Base-by-base conservation (phyloP, 2,797 vertebrate species). In the Poeciliopsis paucimaculata region DNA sequence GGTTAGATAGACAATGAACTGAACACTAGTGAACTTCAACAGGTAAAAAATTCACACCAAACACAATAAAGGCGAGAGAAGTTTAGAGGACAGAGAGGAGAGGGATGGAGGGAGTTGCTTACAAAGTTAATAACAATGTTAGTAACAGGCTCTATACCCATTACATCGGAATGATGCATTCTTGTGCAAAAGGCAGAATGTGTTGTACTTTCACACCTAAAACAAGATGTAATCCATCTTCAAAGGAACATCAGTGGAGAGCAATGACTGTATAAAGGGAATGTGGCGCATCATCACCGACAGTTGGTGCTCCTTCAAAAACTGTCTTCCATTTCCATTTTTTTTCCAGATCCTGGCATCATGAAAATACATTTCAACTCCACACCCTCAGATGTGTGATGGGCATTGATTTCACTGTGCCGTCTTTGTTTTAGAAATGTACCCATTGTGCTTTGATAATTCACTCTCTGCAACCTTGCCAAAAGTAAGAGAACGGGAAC, bases 141-240 rank as follows among this genome's bases (percentile, higher is more conserved):
- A 60, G 78, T 83, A 85, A 74, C 79, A 70, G 70, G 72, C 77
- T 73, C 83, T 73, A 79, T 81, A 81, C 84, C 77, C 47, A 88
- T 88, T 89, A 88, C 83, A 80, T 85, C 49, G 85, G 81, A 89
- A 88, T 84, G 72, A 83, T 82, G 75, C 85, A 88, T 92, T 91
- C 87, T 92, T 92, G 88, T 90, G 89, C 86, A 86, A 87, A 90
- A 89, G 87, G 84, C 85, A 91, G 72, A 87, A 80, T 90, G 84
- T 87, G 75, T 73, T 85, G 89, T 89, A 88, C 88, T 88, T 90
- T 91, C 87, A 85, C 87, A 91, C 86, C 89, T 88, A 85, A 93
- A 93, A 93, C 86, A 91, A 89, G 90, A 92, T 90, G 90, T 90
- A 89, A 93, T 93, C 80, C 86, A 81, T 73, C 86, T 91, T 93